Evolutionary conservation across 2,888 invertebrate genomes (phyloP), one percentile per base, ranked within the genome.

Genomic region (Nomada fucata): DNA sequence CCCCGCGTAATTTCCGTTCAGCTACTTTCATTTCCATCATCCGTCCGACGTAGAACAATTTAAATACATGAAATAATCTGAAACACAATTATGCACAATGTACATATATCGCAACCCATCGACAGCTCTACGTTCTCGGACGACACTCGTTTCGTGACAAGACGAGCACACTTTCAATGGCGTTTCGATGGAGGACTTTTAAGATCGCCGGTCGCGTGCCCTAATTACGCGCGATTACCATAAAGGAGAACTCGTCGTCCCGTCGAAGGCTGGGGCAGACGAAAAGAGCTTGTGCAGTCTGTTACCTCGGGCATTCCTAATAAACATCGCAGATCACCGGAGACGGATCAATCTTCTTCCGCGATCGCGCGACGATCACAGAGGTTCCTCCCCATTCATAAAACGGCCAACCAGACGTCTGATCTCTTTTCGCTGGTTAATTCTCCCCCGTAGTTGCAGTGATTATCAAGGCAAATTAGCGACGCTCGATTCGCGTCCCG

Each of bases 391-490:
- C 84, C 82, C 80, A 76, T 87, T 87, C 86, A 68, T 73, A 70
- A 79, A 77, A 26, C 75, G 68, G 63, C 81, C 88, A 82, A 82
- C 76, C 84, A 80, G 74, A 61, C 76, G 63, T 82, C 80, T 69
- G 83, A 87, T 52, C 63, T 64, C 76, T 55, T 64, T 72, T 61
- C 42, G 60, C 64, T 70, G 73, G 75, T 77, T 86, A 85, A 87
- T 88, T 86, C 79, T 50, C 73, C 68, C 26, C 61, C 59, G 76
- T 79, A 59, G 84, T 82, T 70, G 79, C 69, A 80, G 70, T 88
- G 84, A 84, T 87, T 87, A 87, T 73, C 72, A 73, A 67, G 72
- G 76, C 68, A 71, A 88, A 88, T 89, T 89, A 89, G 88, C 76
- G 83, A 85, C 79, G 87, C 80, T 84, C 80, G 82, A 85, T 89